Evolutionary conservation across 2,888 invertebrate species (phyloP), one percentile per base, ranked within the genome.

Genomic region (Micoletzkya japonica): DNA sequence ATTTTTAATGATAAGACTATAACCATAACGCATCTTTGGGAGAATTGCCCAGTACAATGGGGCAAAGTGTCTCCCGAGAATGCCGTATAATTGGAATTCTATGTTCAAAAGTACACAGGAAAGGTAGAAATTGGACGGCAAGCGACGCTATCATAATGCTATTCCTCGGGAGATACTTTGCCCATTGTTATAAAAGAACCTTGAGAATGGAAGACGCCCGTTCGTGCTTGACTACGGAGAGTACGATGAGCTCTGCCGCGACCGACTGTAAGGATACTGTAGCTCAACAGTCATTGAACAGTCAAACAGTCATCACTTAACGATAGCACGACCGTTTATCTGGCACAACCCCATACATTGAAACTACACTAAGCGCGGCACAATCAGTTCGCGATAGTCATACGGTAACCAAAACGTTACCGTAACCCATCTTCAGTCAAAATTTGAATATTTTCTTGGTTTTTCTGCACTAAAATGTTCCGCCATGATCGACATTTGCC

Each of bases 181-280:
- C n/a, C n/a, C 20, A 14, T 54, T 26, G 58, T 30, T 1, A n/a
- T n/a, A n/a, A 28, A n/a, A 26, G 34, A 30, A 73, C 73, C 72
- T 82, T 82, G 36, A 85, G 72, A 64, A 85, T 80, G 0, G 93
- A 90, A 80, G 91, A 91, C 2, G 95, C 95, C 87, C 96, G 94
- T 86, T 97, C 96, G 86, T 95, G 95, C 86, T 98, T 98, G 4
- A 94, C 93, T 1, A 96, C 92, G 3, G 96, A 95, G 4, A 95
- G 94, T 73, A 97, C 93, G 59, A 99, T 91, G 80, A 97, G 95
- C 87, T 98, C 98, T 84, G 94, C 94, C 0, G 98, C 93, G 20
- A 96, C 92, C 87, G 92, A 92, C 88, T 97, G 92, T 39, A 80
- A 78, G 28, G 37, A 39, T 2, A 44, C 58, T 24, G 4, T 14